Evolutionary conservation across 2,797 vertebrate genomes (phyloP).

Genomic region (Lacerta agilis): DNA sequence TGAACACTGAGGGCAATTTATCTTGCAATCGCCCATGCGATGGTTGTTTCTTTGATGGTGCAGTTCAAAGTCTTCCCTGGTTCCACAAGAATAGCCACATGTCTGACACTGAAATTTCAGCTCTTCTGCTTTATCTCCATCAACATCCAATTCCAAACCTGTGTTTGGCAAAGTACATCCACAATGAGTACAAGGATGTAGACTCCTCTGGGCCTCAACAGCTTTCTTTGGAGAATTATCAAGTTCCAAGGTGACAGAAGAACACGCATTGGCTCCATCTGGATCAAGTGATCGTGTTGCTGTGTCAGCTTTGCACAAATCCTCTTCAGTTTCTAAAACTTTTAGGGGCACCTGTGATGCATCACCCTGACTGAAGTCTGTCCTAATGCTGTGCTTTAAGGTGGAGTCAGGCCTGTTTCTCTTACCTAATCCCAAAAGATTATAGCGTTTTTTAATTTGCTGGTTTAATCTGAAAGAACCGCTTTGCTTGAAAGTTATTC

Average conservation of each 20-base stretch:
- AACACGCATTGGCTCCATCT: slow-evolving; percentile 19
- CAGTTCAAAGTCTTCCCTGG: slow-evolving; percentile 70
- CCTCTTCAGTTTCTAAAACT: slow-evolving; percentile 27
- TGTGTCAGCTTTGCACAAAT: slow-evolving; percentile 15
- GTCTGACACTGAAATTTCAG: slow-evolving; percentile 80
- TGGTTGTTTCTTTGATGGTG: slow-evolving; percentile 73
- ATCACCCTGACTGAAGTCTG: slow-evolving; percentile 49
- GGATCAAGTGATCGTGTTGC: slow-evolving; percentile 44
- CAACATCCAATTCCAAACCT: slow-evolving; percentile 77
- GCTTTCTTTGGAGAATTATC: slow-evolving; percentile 69
- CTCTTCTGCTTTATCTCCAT: slow-evolving; percentile 80
- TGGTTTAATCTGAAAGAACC: slow-evolving; percentile 71
- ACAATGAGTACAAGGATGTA: slow-evolving; percentile 79
- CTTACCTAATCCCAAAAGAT: slow-evolving; percentile 67
- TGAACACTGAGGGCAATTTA: slow-evolving; percentile 73
- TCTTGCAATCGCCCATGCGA: slow-evolving; percentile 58
- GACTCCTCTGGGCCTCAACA: slow-evolving; percentile 41
- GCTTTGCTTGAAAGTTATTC: slow-evolving; percentile 64
- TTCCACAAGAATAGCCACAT: slow-evolving; percentile 68
- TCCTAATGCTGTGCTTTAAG: slow-evolving; percentile 45
- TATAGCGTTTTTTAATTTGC: slow-evolving; percentile 77
- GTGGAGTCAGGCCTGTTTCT: slow-evolving; percentile 64
- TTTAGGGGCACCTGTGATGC: neutral
- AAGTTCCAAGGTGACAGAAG: slow-evolving; percentile 1
- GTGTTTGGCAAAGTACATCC: slow-evolving; percentile 78